A percentile compares a stretch with the other conserved stretches of the same genome.
Evolutionary conservation across 2,113 vertebrate species (phyloP).

Genomic region (Trachemys scripta): DNA sequence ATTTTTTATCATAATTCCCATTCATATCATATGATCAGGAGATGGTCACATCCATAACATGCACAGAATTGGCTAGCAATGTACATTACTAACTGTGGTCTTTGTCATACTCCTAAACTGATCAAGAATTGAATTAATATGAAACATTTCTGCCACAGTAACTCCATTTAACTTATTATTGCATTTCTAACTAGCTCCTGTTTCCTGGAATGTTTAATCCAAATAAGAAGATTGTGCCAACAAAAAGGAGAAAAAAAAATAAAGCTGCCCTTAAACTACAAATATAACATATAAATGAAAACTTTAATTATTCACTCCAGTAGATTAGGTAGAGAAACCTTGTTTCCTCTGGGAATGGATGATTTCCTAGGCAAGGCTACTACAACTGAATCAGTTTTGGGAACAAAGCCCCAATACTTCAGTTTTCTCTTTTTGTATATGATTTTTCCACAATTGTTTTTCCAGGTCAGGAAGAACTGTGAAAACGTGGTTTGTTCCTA

Average conservation of each 20-base stretch:
- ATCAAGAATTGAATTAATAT: neutral
- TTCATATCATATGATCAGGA: neutral
- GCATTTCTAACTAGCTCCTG: neutral
- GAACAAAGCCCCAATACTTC: neutral
- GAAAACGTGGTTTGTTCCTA: neutral
- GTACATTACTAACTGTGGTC: too few relatives aligned
- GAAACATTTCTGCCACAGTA: neutral
- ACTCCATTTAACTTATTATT: neutral
- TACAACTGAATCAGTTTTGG: neutral
- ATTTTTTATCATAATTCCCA: neutral
- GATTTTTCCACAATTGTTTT: neutral
- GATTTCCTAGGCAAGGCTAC: neutral
- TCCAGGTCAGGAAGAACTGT: neutral
- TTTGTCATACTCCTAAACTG: neutral
- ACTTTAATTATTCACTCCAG: neutral
- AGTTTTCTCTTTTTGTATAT: neutral
- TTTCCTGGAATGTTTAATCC: neutral
- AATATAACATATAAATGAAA: neutral
- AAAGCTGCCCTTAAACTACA: neutral
- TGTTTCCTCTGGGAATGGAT: neutral
- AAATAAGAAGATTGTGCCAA: neutral
- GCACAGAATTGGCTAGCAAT: too few relatives aligned
- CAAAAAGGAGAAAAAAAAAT: neutral
- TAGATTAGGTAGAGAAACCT: neutral
- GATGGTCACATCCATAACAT: neutral